Percentiles rank a stretch among this genome's conserved stretches.
Evolutionary conservation across 1,140 invertebrate genomes (phyloP).

Genomic region (Dryas iulia): DNA sequence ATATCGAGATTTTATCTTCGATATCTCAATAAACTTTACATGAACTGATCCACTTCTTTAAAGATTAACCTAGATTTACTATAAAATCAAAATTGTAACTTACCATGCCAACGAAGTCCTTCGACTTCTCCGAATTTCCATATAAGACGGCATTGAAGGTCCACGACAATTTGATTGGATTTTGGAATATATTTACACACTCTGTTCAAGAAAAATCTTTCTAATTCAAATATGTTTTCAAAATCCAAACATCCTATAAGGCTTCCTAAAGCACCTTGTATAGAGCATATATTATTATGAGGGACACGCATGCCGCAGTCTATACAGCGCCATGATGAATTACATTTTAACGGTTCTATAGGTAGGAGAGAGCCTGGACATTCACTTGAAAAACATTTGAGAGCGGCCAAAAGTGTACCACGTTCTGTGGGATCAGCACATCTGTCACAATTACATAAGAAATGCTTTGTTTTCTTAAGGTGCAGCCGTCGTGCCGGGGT

Average conservation of each 20-base stretch:
- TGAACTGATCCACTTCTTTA: background rate
- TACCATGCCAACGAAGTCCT: constrained; percentile 69
- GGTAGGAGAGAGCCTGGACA: constrained; percentile 75
- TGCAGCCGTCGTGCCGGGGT: constrained; percentile 84
- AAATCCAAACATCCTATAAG: constrained; percentile 68
- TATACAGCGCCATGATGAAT: constrained; percentile 76
- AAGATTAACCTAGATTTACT: background rate
- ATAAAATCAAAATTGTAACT: constrained; percentile 22
- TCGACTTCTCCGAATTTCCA: constrained; percentile 62
- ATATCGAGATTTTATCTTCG: background rate
- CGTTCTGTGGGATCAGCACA: constrained; percentile 86
- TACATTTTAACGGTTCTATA: constrained; percentile 63
- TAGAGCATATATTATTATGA: constrained; percentile 60
- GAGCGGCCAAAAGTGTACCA: constrained; percentile 73
- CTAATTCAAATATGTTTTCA: constrained; percentile 66
- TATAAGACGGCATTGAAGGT: constrained; percentile 75
- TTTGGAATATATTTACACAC: constrained; percentile 73
- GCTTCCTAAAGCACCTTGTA: constrained; percentile 74
- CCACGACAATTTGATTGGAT: constrained; percentile 79
- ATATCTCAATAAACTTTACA: constrained; percentile 2
- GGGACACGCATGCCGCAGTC: constrained; percentile 70
- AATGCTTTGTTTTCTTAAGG: constrained; percentile 87
- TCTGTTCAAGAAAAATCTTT: constrained; percentile 73
- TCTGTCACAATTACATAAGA: constrained; percentile 85
- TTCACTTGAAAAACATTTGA: constrained; percentile 75